A percentile compares a stretch with the other conserved stretches of the same genome.
Evolutionary conservation across 2,888 invertebrate genomes (phyloP).

Genomic region (Microplitis manilae): DNA sequence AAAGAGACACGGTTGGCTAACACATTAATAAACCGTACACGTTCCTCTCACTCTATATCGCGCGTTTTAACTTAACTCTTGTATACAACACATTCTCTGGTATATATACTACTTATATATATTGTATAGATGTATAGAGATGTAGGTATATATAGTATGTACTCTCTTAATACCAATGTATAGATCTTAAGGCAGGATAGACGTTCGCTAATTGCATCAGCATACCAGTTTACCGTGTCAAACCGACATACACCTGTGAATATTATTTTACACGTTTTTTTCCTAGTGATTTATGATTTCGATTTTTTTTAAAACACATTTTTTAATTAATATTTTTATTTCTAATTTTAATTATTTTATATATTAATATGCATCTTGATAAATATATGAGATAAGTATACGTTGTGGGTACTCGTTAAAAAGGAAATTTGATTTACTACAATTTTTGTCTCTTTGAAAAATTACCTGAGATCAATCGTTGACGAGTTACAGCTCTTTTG

Average conservation of each 20-base stretch:
- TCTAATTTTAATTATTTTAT: too few relatives aligned
- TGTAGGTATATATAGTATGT: background rate
- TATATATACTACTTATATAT: background rate
- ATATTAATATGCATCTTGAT: too few relatives aligned
- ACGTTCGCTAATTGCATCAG: background rate
- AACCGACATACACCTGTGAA: background rate
- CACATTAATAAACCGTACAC: background rate
- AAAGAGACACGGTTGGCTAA: constrained; percentile 25
- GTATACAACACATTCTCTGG: background rate
- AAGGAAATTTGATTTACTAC: too few relatives aligned
- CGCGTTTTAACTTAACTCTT: background rate
- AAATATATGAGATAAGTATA: too few relatives aligned
- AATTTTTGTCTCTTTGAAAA: too few relatives aligned
- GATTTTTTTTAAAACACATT: too few relatives aligned
- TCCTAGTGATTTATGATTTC: background rate
- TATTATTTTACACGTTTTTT: background rate
- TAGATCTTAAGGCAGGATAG: background rate
- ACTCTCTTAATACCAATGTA: background rate
- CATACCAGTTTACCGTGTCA: constrained; percentile 1
- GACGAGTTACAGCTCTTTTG: too few relatives aligned
- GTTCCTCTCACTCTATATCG: background rate
- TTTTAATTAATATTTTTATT: too few relatives aligned
- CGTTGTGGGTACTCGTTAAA: too few relatives aligned
- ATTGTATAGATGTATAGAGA: background rate
- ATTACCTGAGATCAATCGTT: too few relatives aligned